Base-by-base conservation (phyloP, 2,888 invertebrate species). In the Pseudolycoriella hygida region DNA sequence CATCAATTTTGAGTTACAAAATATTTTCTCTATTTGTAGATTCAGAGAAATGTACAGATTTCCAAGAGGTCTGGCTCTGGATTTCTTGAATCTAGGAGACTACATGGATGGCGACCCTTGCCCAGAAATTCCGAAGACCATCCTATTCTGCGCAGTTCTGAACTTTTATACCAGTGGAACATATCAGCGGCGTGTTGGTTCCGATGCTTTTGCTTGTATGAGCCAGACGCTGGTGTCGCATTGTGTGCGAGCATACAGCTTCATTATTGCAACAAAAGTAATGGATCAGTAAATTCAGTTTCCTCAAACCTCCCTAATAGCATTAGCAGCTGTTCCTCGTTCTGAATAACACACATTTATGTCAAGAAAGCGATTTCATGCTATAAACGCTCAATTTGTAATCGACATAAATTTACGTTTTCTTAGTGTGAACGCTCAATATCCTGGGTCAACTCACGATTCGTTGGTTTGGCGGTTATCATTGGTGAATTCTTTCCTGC, bases 361-460 rank as follows among this genome's bases (percentile, higher is more conserved):
- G 6, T 37, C 34, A 19, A 6, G 43, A 11, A 43, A 43, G 14
- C 19, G 38, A 18, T 43, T 20, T 20, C 37, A 43, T n/a, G 34
- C 43, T 3, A 37, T 43, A 4, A 43, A 43, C 14, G 14, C 20
- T 2, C 43, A 43, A 43, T 19, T 43, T 5, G 37, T 43, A 2
- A 14, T 31, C 18, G 14, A 20, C 8, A 15, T 25, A n/a, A 8
- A 37, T 3, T 10, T 43, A 14, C 14, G 17, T 3, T 37, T 37
- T 38, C 17, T 20, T 3, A 43, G 37, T 20, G 25, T 19, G 2
- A 43, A 43, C 14, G 43, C 37, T 11, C 5, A 37, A 20, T 43
- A 18, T 34, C 20, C 43, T 10, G 43, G 43, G 4, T 43, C 43
- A 38, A 43, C 43, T 5, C 37, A 43, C 19, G 43, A 43, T 15